Evolutionary conservation across 2,113 vertebrate genomes (phyloP).

Genomic region (Agapornis roseicollis): DNA sequence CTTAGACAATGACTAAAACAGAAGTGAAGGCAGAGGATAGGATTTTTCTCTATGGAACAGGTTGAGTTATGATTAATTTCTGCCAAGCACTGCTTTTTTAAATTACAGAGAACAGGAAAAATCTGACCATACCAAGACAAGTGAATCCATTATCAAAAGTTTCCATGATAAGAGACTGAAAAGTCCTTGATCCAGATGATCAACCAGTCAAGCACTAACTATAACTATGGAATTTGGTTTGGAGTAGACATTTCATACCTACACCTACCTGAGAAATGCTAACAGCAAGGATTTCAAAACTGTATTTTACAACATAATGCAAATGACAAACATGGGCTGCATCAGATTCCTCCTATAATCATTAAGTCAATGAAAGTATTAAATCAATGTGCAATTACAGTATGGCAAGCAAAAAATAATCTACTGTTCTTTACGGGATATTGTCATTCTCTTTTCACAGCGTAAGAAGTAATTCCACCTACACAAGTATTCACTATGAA

Average conservation of each 20-base stretch:
- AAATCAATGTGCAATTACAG: neutral
- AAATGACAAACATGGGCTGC: neutral
- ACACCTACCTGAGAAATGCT: conserved; percentile 9
- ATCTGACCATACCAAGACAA: neutral
- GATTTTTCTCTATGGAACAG: neutral
- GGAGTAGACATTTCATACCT: conserved; percentile 12
- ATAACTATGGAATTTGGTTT: neutral
- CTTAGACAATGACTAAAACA: conserved; percentile 10
- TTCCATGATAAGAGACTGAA: neutral
- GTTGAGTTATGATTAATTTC: neutral
- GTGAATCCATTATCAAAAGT: neutral
- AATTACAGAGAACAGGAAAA: conserved; percentile 18
- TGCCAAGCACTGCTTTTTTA: neutral
- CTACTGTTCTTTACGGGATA: neutral
- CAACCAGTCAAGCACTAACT: conserved; percentile 2
- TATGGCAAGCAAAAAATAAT: neutral
- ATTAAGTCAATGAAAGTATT: neutral
- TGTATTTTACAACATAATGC: neutral
- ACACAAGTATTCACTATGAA: neutral
- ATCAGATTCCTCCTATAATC: neutral
- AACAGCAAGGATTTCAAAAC: conserved; percentile 15
- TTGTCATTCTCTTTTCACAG: neutral
- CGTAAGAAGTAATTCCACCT: neutral
- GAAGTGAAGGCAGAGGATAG: neutral
- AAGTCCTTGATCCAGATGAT: neutral